Evolutionary conservation across 2,888 invertebrate genomes (phyloP).

Genomic region (Catotricha subobsoleta): DNA sequence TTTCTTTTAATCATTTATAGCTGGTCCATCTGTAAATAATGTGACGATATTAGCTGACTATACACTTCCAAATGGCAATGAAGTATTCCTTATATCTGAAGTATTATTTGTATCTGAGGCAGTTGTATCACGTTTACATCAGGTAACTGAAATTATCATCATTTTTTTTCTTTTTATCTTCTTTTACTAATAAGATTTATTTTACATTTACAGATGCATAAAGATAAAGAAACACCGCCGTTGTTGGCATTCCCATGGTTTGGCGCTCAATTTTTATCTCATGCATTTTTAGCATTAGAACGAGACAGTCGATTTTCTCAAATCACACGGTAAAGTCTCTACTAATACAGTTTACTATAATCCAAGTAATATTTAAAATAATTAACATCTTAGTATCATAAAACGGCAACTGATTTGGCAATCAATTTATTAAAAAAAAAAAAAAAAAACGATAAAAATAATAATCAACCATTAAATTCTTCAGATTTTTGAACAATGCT

Average conservation of each 20-base stretch:
- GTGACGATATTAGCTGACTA: conserved; percentile 40
- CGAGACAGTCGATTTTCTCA: conserved; percentile 37
- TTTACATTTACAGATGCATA: conserved; percentile 28
- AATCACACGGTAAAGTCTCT: conserved; percentile 29
- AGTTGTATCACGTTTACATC: conserved; percentile 40
- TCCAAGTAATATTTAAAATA: not conserved
- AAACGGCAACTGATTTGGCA: not conserved
- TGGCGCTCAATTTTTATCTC: conserved; percentile 43
- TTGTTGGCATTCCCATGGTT: conserved; percentile 45
- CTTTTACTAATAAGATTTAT: not conserved
- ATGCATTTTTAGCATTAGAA: conserved; percentile 41
- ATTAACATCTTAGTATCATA: not conserved
- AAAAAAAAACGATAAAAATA: not conserved
- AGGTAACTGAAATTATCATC: conserved; percentile 21
- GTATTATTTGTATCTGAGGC: conserved; percentile 43
- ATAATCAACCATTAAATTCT: not conserved
- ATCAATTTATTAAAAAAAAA: not conserved
- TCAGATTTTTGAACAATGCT: conserved; percentile 39
- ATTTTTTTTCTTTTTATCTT: not conserved
- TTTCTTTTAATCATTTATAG: conserved; percentile 17
- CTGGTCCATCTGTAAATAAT: conserved; percentile 37
- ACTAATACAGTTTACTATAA: not conserved
- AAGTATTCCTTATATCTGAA: conserved; percentile 41
- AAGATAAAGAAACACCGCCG: conserved; percentile 46
- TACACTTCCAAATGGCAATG: conserved; percentile 41